Evolutionary conservation across 1,140 invertebrate species (phyloP).

Genomic region (Parapsyche elsis): DNA sequence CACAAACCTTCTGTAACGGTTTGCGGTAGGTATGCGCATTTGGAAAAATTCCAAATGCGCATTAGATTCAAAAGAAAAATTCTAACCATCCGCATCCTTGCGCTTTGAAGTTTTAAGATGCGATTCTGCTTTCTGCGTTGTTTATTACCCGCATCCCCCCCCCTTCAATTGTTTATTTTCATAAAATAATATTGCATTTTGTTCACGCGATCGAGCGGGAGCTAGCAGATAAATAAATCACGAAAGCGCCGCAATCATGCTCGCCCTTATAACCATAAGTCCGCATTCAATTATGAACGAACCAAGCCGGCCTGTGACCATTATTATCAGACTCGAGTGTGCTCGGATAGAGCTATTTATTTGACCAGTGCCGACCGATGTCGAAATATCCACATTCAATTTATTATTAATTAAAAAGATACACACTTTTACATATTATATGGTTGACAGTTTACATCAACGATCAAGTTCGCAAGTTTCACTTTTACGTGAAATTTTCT

Average conservation of each 20-base stretch:
- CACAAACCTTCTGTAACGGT: slow-evolving; percentile 3
- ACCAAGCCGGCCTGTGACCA: not conserved
- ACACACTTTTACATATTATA: too few species aligned
- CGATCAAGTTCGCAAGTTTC: too few species aligned
- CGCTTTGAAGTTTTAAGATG: not conserved
- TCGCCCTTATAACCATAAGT: not conserved
- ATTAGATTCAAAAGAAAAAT: not conserved
- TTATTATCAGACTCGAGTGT: not conserved
- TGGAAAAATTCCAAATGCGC: not conserved
- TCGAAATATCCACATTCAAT: too few species aligned
- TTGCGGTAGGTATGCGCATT: slow-evolving; percentile 6
- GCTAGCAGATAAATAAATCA: slow-evolving; percentile 51
- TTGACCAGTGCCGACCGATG: too few species aligned
- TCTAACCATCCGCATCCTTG: not conserved
- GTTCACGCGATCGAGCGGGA: slow-evolving; percentile 50
- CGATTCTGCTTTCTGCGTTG: not conserved
- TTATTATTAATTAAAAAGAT: too few species aligned
- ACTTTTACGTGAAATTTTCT: too few species aligned
- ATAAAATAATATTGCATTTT: slow-evolving; percentile 55
- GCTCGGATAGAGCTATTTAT: not conserved
- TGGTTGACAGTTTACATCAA: too few species aligned
- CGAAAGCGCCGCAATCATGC: slow-evolving; percentile 10
- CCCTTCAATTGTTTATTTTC: slow-evolving; percentile 45
- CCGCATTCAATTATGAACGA: slow-evolving; percentile 9
- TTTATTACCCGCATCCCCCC: too few species aligned